Conservation (phyloP, 2,888 invertebrate species). For the Oligia fasciuncula region DNA sequence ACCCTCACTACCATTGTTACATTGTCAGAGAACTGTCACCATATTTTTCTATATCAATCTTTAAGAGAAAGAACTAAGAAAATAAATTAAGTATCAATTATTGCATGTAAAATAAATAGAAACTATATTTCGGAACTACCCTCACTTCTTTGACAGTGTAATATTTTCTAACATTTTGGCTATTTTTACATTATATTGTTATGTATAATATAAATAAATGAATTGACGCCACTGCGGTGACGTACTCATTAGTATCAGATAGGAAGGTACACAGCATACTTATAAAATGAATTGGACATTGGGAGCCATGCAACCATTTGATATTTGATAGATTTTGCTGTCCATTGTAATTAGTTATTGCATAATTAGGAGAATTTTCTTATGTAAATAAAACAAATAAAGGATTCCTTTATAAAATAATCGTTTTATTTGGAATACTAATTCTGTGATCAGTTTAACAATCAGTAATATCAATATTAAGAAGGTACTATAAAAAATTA, state of each 20-base stretch:
- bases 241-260: conserved; percentile 43
- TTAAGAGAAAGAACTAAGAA: conserved; percentile 6
- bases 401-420: conserved; percentile 83
- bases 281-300: conserved; percentile 62
- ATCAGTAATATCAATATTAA: conserved; percentile 1
- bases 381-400: conserved; percentile 89
- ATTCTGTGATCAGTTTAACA: conserved; percentile 42
- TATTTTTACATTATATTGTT: conserved; percentile 52
- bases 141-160: conserved; percentile 58
- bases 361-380: conserved; percentile 88
- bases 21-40: conserved; percentile 53
- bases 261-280: conserved; percentile 62
- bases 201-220: conserved; percentile 45
- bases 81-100: conserved; percentile 37
- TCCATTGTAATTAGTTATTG: conserved; percentile 87
- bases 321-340: conserved; percentile 88
- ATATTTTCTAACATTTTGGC: conserved; percentile 48
- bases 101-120: conserved; percentile 19
- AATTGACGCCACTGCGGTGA: conserved; percentile 61
- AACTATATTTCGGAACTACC: conserved; percentile 33
- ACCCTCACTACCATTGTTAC: conserved; percentile 29
- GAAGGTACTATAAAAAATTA: not conserved
- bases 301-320: conserved; percentile 81
- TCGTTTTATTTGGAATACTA: conserved; percentile 73
- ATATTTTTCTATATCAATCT: conserved; percentile 48